These are phyloP conservation scores for Atherinosoma microstoma DNA, from an alignment of 2,797 vertebrate genomes.

Conservation along the genomic window DNA sequence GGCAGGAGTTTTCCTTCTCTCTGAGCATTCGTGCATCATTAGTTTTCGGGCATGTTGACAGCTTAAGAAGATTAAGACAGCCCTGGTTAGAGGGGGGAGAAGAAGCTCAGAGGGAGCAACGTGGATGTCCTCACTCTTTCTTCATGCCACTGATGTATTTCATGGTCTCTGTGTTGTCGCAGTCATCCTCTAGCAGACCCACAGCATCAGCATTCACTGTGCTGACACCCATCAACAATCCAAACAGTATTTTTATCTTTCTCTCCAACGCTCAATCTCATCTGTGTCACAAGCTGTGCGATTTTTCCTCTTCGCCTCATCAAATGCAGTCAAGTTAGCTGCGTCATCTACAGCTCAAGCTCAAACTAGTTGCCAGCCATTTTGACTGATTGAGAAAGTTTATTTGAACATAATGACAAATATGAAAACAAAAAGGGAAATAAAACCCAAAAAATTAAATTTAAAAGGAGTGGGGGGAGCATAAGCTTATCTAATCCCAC, in stretches of 20 bases:
- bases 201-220: slow-evolving; percentile 30
- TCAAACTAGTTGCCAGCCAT: not conserved
- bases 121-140: slow-evolving; percentile 49
- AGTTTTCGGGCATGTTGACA: slow-evolving; percentile 72
- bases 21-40: slow-evolving; percentile 55
- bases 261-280: not conserved
- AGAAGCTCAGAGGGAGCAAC: slow-evolving; percentile 40
- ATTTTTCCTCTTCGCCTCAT: not conserved
- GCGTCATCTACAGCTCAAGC: not conserved
- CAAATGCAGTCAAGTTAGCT: not conserved
- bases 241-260: not conserved
- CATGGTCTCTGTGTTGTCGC: slow-evolving; percentile 27
- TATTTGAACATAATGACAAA: too few species aligned
- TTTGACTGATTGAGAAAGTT: too few species aligned
- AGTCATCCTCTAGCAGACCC: slow-evolving; percentile 50
- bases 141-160: slow-evolving; percentile 33
- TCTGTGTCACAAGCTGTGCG: not conserved
- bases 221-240: slow-evolving; percentile 19
- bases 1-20: slow-evolving; percentile 39
- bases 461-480: too few species aligned
- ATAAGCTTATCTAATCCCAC: too few species aligned
- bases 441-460: too few species aligned
- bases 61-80: slow-evolving; percentile 73
- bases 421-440: too few species aligned
- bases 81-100: slow-evolving; percentile 48